These are phyloP conservation scores for Fabriciana adippe DNA, from an alignment of 2,888 invertebrate genomes.

Conservation along the genomic window DNA sequence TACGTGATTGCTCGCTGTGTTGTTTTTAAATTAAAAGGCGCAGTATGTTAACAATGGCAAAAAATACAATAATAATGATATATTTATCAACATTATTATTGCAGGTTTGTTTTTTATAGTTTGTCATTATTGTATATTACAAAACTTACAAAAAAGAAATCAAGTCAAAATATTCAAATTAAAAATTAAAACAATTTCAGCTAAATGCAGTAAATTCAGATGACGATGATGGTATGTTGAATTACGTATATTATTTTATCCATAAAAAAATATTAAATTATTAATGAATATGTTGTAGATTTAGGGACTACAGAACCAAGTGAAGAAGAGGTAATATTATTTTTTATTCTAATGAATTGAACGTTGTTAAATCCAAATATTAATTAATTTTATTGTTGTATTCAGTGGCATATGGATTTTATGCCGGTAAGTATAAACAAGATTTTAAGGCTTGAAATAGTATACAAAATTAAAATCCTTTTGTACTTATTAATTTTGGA, in stretches of 20 bases:
- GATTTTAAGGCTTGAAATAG: too few relatives aligned
- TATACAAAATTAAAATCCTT: background rate
- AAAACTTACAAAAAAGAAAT: background rate
- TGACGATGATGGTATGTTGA: slow-evolving; percentile 35
- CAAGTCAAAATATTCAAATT: background rate
- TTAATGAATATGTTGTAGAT: slow-evolving; percentile 32
- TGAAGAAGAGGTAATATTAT: slow-evolving; percentile 64
- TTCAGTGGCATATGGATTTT: slow-evolving; percentile 77
- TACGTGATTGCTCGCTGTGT: background rate
- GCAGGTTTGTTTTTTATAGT: slow-evolving; percentile 1
- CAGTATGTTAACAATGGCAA: background rate
- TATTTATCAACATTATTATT: slow-evolving; percentile 4
- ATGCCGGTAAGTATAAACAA: slow-evolving; percentile 63
- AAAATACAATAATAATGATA: background rate
- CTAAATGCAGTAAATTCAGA: slow-evolving; percentile 13
- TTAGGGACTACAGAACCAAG: slow-evolving; percentile 50
- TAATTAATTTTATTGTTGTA: slow-evolving; percentile 35
- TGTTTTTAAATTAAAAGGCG: background rate
- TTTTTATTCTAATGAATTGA: slow-evolving; percentile 4
- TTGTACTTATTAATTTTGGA: slow-evolving; percentile 3
- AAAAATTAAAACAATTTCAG: slow-evolving; percentile 11
- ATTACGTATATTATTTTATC: background rate
- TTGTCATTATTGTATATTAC: background rate
- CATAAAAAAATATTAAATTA: background rate
- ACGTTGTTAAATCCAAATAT: background rate